Evolutionary conservation across 2,113 vertebrate species (phyloP).

Genomic region (Micronycteris hirsuta): DNA sequence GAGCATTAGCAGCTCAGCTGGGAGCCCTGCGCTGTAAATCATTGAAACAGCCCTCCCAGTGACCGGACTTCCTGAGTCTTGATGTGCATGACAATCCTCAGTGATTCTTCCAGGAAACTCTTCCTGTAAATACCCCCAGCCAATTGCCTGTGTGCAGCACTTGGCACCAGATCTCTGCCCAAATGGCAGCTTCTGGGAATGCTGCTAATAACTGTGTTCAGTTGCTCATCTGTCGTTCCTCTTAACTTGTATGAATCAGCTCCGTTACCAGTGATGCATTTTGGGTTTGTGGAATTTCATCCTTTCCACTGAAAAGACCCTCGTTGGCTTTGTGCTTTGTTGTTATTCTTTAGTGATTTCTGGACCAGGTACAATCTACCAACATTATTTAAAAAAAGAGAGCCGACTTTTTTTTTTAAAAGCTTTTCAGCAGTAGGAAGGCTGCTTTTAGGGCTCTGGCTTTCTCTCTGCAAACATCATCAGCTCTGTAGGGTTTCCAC

Average conservation of each 20-base stretch:
- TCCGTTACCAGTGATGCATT: not conserved
- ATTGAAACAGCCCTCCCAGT: not conserved
- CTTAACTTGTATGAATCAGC: not conserved
- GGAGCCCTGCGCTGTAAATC: slow-evolving; percentile 52
- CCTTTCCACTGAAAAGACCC: not conserved
- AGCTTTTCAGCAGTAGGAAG: not conserved
- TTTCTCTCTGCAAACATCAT: not conserved
- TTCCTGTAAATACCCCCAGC: slow-evolving; percentile 20
- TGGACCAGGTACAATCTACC: not conserved
- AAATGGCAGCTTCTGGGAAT: slow-evolving; percentile 33
- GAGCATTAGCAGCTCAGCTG: slow-evolving; percentile 50
- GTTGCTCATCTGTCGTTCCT: not conserved
- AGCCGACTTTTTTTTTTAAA: not conserved
- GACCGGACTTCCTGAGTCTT: slow-evolving; percentile 46
- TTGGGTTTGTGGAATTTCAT: not conserved
- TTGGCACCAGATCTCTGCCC: not conserved
- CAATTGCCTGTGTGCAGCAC: not conserved
- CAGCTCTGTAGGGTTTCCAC: not conserved
- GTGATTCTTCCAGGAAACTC: slow-evolving; percentile 52
- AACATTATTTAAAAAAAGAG: not conserved
- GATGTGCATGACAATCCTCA: not conserved
- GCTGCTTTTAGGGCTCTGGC: not conserved
- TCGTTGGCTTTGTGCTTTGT: not conserved
- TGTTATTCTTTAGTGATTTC: not conserved
- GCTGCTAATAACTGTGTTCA: not conserved